These are phyloP conservation scores for Poliocrania exsul DNA, from an alignment of 2,797 vertebrate genomes.

Conservation along the genomic window DNA sequence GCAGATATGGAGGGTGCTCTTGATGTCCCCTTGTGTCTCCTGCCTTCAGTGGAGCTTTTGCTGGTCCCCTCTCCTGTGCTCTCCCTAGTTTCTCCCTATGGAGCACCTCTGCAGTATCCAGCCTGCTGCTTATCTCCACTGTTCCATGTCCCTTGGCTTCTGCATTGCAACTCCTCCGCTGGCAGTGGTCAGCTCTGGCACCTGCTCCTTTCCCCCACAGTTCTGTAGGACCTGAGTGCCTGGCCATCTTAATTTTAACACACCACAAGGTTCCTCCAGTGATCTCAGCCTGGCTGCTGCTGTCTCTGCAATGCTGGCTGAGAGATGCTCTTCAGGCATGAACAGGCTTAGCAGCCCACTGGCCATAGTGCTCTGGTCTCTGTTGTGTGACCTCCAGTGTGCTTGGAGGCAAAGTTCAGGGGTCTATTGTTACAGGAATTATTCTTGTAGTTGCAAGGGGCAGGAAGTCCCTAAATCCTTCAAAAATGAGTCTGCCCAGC, in stretches of 20 bases:
- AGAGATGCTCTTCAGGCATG: background rate
- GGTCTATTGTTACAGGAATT: background rate
- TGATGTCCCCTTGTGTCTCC: rapidly evolving
- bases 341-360: background rate
- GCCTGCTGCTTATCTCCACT: background rate
- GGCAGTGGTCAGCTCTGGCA: background rate
- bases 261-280: background rate
- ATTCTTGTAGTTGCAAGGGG: background rate
- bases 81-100: rapidly evolving
- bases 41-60: background rate
- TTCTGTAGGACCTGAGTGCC: background rate
- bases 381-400: rapidly evolving
- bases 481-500: background rate
- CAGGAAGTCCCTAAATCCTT: background rate
- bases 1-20: background rate
- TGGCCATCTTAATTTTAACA: background rate
- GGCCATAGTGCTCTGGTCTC: background rate
- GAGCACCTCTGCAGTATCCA: background rate
- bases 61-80: rapidly evolving
- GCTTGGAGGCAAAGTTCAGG: background rate
- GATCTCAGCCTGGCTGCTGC: background rate
- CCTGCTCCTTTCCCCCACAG: background rate
- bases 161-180: background rate
- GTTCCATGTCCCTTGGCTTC: background rate
- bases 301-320: background rate